Evolutionary conservation across 2,888 invertebrate species (phyloP), one percentile per base, ranked within the genome.

Genomic region (Xiphydria camelus): DNA sequence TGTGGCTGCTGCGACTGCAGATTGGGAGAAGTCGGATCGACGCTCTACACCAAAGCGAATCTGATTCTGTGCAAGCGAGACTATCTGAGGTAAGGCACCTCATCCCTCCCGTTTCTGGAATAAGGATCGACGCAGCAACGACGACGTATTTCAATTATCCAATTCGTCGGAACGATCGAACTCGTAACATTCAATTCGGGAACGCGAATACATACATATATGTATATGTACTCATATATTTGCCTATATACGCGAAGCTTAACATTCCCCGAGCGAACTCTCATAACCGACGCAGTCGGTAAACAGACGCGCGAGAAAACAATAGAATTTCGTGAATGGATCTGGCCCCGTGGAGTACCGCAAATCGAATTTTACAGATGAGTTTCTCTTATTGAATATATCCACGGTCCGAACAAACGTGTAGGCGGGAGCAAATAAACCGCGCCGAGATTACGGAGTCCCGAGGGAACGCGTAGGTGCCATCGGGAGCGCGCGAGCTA

Each of bases 1-100:
- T 91, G 91, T 70, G 91, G 91, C 48, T 93, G 93, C 77, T 94
- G 94, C 72, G 91, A 93, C 77, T 94, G 93, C 75, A 82, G 93
- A 39, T 83, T 94, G n/a, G 94, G 93, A 1, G 94, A 94, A 77
- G 92, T 94, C 26, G 94, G 94, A 51, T 91, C 91, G 42, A 91
- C 92, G 54, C 81, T 94, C 38, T 94, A 91, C 78, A 90, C 91
- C 62, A 93, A 91, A 76, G 91, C 92, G 26, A 91, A 93, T 77
- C 86, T 94, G 54, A 89, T 94, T 75, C 83, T 94, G 45, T 94
- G 94, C 80, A 89, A 91, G 78, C 82, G 92, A 71, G 94, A 94
- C 77, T 94, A 94, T 77, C 85, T 94, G 77, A 89, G 93, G 92
- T 92, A 68, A 75, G n/a, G n/a, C n/a, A n/a, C n/a, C n/a, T n/a